phyloP scores from a whole-genome alignment of 2,797 vertebrate genomes.

The Ambastaia sidthimunki region DNA sequence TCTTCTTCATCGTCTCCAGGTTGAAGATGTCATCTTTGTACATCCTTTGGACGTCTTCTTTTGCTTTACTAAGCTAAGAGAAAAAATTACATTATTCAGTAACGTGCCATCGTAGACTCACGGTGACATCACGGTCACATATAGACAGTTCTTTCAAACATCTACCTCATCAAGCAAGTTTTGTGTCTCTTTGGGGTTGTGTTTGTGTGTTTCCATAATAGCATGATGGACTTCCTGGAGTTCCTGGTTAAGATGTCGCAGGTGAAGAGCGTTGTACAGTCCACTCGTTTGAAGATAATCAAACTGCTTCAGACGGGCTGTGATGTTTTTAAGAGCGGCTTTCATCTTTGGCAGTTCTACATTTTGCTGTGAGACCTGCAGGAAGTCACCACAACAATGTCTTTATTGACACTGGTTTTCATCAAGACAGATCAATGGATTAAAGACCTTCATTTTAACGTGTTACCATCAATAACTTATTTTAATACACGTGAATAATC shows the following conservation, averaged over 20 bases:
- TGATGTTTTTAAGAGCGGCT: constrained; percentile 62
- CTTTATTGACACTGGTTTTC: neutral
- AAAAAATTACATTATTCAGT: neutral
- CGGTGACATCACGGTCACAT: neutral
- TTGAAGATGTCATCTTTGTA: constrained; percentile 66
- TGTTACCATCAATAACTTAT: no score
- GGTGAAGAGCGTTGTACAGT: constrained; percentile 66
- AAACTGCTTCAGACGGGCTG: constrained; percentile 61
- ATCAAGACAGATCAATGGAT: neutral
- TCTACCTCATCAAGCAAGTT: constrained; percentile 69
- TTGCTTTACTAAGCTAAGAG: constrained; percentile 1
- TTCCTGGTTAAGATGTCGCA: constrained; percentile 64
- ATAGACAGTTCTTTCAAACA: neutral
- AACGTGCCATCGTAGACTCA: neutral
- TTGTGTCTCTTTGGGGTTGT: constrained; percentile 58
- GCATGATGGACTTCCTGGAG: constrained; percentile 64
- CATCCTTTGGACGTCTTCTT: constrained; percentile 55
- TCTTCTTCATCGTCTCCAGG: constrained; percentile 70
- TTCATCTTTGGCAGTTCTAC: constrained; percentile 64
- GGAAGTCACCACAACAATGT: neutral
- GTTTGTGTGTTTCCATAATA: constrained; percentile 52
- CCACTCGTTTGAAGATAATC: constrained; percentile 68
- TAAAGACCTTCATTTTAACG: no score
- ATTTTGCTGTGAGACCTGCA: constrained; percentile 54
- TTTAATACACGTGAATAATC: no score